Evolutionary conservation across 2,113 vertebrate genomes (phyloP).

Genomic region (Phrynocephalus versicolor): DNA sequence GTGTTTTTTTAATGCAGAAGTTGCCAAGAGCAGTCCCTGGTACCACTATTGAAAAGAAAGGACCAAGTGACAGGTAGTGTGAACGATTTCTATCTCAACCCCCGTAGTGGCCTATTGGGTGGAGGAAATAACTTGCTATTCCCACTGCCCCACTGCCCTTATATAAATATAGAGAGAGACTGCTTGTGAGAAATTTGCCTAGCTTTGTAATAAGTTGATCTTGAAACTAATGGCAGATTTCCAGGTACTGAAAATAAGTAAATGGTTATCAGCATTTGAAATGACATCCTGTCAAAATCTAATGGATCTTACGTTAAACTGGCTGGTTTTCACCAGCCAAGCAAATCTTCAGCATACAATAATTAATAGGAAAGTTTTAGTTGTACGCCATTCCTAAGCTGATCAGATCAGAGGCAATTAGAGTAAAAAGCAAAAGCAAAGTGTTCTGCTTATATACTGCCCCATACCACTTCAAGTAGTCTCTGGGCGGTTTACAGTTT

Average conservation of each 20-base stretch:
- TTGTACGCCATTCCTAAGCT: background rate
- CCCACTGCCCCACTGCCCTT: too few relatives aligned
- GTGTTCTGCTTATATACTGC: too few relatives aligned
- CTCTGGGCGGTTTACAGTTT: too few relatives aligned
- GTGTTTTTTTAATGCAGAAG: background rate
- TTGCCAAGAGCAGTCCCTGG: background rate
- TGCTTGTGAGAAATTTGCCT: background rate
- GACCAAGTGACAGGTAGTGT: background rate
- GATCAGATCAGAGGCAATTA: background rate
- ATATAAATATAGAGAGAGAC: too few relatives aligned
- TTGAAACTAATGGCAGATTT: background rate
- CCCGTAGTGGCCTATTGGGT: background rate
- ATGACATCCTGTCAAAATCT: background rate
- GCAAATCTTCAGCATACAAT: background rate
- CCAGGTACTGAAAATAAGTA: background rate
- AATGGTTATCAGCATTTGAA: background rate
- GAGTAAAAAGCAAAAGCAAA: too few relatives aligned
- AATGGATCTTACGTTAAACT: background rate
- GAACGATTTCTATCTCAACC: background rate
- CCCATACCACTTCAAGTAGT: too few relatives aligned
- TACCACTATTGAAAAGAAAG: background rate
- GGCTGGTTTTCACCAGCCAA: background rate
- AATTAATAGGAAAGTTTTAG: background rate
- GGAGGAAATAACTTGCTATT: background rate
- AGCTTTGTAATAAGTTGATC: background rate